These are phyloP conservation scores for Larimichthys polyactis DNA, from an alignment of 2,113 vertebrate genomes.

Conservation along the genomic window DNA sequence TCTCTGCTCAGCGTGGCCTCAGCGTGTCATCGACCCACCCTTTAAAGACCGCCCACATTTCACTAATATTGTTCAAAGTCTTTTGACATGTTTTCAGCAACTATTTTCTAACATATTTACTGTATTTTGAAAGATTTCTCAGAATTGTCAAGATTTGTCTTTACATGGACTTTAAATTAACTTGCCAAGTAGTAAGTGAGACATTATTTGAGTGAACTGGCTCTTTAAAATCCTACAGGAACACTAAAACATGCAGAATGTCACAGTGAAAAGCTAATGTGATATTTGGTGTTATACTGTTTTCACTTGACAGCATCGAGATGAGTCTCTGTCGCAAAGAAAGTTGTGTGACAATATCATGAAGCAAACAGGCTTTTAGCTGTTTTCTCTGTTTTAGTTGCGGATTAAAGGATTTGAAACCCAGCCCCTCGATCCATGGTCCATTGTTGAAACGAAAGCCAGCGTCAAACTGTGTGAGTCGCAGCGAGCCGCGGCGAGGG, in stretches of 20 bases:
- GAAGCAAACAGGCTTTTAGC: slow-evolving; percentile 43
- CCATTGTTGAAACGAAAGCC: slow-evolving; percentile 65
- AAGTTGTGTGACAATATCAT: slow-evolving; percentile 32
- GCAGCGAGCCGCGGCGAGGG: slow-evolving; percentile 43
- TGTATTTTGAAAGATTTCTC: too few relatives aligned
- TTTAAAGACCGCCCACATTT: too few relatives aligned
- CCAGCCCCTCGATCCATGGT: slow-evolving; percentile 13
- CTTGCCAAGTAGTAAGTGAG: background rate
- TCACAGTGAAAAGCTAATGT: background rate
- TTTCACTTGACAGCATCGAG: slow-evolving; percentile 1
- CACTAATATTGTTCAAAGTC: too few relatives aligned
- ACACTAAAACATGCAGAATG: background rate
- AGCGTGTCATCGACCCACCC: too few relatives aligned
- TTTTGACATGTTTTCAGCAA: too few relatives aligned
- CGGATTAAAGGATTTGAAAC: slow-evolving; percentile 64
- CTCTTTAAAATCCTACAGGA: slow-evolving; percentile 1
- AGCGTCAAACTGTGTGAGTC: slow-evolving; percentile 58
- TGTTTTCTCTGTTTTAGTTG: slow-evolving; percentile 46
- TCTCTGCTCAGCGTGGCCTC: too few relatives aligned
- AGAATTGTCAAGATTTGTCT: too few relatives aligned
- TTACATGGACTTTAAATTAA: background rate
- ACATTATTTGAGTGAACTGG: background rate
- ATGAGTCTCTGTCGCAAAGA: background rate
- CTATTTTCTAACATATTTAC: too few relatives aligned
- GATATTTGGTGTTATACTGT: background rate